These are phyloP conservation scores for Lasioglossum pauxillum DNA, from an alignment of 2,888 invertebrate genomes.

Conservation along the genomic window DNA sequence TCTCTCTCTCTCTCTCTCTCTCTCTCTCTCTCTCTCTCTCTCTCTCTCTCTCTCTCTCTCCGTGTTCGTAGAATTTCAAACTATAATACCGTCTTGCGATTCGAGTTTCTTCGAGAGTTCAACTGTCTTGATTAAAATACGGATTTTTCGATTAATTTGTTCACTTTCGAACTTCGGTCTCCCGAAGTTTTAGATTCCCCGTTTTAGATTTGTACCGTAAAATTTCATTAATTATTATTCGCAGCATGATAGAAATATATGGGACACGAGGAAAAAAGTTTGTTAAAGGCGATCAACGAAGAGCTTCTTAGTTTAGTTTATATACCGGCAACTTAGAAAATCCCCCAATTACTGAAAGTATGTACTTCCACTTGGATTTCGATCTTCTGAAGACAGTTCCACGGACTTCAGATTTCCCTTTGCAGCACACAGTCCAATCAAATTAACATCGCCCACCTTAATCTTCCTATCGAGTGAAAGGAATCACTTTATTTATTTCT, in stretches of 20 bases:
- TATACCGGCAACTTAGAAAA: neutral
- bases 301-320: neutral
- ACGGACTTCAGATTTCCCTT: neutral
- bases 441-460: neutral
- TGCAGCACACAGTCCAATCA: neutral
- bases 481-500: neutral
- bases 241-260: neutral
- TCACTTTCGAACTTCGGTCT: too few species aligned
- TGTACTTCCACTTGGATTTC: neutral
- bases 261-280: neutral
- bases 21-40: too few species aligned
- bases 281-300: neutral
- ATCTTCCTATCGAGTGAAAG: neutral
- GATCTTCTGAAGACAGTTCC: neutral
- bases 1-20: too few species aligned
- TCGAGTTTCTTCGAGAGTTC: neutral
- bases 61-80: neutral
- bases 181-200: too few species aligned
- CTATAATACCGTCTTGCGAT: neutral
- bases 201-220: too few species aligned
- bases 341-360: neutral
- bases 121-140: neutral
- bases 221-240: neutral
- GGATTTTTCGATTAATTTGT: too few species aligned
- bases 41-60: too few species aligned